A percentile compares a stretch with the other conserved stretches of the same genome.
Evolutionary conservation across 1,140 invertebrate genomes (phyloP).

Genomic region (Berghia stephanieae): DNA sequence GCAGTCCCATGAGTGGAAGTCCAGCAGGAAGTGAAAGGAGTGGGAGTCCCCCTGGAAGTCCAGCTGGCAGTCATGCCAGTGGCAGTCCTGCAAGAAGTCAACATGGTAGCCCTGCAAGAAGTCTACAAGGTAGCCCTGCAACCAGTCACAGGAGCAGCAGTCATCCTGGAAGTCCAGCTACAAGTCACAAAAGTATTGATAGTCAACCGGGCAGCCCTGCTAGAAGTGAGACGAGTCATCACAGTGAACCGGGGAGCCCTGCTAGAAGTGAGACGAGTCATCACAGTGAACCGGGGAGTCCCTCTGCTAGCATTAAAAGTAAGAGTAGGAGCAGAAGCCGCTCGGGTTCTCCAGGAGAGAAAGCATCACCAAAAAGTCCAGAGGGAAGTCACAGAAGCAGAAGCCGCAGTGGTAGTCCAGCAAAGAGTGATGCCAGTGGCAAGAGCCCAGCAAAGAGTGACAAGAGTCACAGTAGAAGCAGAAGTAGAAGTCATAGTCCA

Average conservation of each 20-base stretch:
- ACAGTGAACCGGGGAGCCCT: slow-evolving; percentile 38
- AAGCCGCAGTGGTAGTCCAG: slow-evolving; percentile 36
- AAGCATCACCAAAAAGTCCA: slow-evolving; percentile 27
- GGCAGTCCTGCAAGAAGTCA: slow-evolving; percentile 18
- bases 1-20: slow-evolving; percentile 10
- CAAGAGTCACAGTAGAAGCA: neutral
- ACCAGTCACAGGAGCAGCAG: neutral
- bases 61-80: slow-evolving; percentile 17
- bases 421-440: slow-evolving; percentile 33
- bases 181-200: slow-evolving; percentile 22
- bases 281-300: no score
- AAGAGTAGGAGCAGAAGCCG: neutral
- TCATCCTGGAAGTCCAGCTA: slow-evolving; percentile 17
- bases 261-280: slow-evolving; percentile 32
- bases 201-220: slow-evolving; percentile 33
- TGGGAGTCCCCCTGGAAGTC: slow-evolving; percentile 23
- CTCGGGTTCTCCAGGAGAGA: neutral
- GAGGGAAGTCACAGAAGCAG: slow-evolving; percentile 21
- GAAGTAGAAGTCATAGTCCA: slow-evolving; percentile 37
- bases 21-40: slow-evolving; percentile 28
- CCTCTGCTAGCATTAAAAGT: no score
- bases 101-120: slow-evolving; percentile 6
- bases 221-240: slow-evolving; percentile 30
- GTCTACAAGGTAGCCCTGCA: neutral
- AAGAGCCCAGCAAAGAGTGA: slow-evolving; percentile 31